Base-by-base conservation (phyloP, 2,797 vertebrate species). In the Amazona finschi region DNA sequence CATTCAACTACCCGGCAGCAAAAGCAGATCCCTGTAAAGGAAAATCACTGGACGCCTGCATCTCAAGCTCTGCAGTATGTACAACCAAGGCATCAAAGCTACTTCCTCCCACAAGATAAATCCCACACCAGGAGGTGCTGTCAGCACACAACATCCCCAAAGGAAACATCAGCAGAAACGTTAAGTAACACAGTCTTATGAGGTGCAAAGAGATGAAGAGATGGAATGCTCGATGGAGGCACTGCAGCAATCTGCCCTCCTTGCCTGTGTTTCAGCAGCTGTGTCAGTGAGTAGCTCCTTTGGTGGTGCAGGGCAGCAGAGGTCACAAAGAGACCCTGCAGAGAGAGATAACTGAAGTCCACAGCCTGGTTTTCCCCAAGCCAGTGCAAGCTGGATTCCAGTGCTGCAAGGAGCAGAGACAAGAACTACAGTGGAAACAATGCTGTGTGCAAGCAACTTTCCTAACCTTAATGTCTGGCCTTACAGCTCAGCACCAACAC, bases 121-220 rank as follows among this genome's bases (percentile, higher is more conserved):
- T 4, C 3, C 27, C 25, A n/a, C 0, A 0, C 7, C 53, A 55
- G 53, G 31, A 12, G 8, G 17, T 43, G 10, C 19, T 47, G 6
- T 47, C 39, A 85, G 46, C 9, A 67, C 38, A 43, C 5, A 38
- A 11, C 2, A 4, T 70, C 60, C 78, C 44, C 50, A 71, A 78
- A 83, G 3, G 11, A 82, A 82, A 82, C 1, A 0, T 55, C 5
- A 81, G 58, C 15, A 64, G 44, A 64, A 69, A 50, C 33, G 58
- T 49, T 41, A 87, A 38, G 17, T 30, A 60, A 85, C 12, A 24
- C 8, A 5, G 20, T 24, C 53, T 10, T 52, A 10, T 15, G 28
- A 38, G 18, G 15, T 67, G 31, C 21, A 52, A 57, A 70, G 38
- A 58, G 25, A 66, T 4, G 12, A 57, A 70, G 38, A 58, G 25